phyloP scores from a whole-genome alignment of 2,888 invertebrate species.

The Eristalis arbustorum region DNA sequence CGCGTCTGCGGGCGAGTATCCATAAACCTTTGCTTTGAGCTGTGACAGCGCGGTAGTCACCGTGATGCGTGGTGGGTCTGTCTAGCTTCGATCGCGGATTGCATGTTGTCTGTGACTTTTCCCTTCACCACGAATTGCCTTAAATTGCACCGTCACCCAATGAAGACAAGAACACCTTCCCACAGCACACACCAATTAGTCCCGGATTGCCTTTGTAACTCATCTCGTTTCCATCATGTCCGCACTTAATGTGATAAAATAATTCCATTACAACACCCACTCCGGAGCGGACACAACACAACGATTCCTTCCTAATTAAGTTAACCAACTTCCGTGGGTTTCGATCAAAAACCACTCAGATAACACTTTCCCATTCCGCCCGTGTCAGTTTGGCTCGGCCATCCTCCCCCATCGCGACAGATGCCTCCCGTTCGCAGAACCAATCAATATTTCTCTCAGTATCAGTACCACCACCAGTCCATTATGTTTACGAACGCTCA shows the following conservation, averaged over 20 bases:
- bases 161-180: too few relatives aligned
- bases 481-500: not conserved
- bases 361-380: conserved; percentile 30
- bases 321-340: conserved; percentile 51
- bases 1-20: conserved; percentile 14
- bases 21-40: not conserved
- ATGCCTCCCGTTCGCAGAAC: not conserved
- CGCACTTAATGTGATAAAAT: conserved; percentile 33
- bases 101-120: too few relatives aligned
- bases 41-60: not conserved
- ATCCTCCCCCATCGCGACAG: not conserved
- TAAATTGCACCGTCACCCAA: too few relatives aligned
- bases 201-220: not conserved
- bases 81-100: too few relatives aligned
- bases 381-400: too few relatives aligned
- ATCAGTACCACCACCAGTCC: not conserved
- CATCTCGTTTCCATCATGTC: conserved; percentile 10
- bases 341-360: conserved; percentile 57
- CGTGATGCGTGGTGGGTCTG: not conserved
- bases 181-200: not conserved
- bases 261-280: conserved; percentile 36
- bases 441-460: conserved; percentile 45
- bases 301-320: conserved; percentile 47
- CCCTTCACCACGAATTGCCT: too few relatives aligned
- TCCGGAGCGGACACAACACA: not conserved